Base-by-base conservation (phyloP, 2,797 vertebrate species). In the Crocodylus rhombifer region DNA sequence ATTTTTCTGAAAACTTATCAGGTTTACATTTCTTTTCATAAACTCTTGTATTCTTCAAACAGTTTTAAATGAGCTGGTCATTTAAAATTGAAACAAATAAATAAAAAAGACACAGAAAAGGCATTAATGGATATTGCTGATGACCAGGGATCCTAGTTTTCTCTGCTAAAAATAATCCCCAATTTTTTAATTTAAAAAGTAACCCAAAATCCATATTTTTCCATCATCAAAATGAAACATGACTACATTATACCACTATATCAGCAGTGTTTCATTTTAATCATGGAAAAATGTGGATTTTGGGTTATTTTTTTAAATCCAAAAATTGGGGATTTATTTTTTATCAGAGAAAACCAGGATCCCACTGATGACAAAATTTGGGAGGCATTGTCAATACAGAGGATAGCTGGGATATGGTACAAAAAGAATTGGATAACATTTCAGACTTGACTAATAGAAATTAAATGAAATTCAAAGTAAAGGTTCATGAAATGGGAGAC, bases 101-200 rank as follows among this genome's bases (percentile, higher is more conserved):
- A 30, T 28, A 10, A 4, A 0, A 2, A 4, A 69, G 67, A 7
- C 1, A 58, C 42, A 51, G 36, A 4, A 4, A 4, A 0, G 0
- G 0, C 0, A 62, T 36, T 69, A 33, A 69, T 51, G 42, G 42
- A 51, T 51, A 51, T 10, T 51, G 42, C 42, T 51, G 42, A 51
- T 51, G 42, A 51, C 10, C 42, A 51, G 42, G 42, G 42, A 51
- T 51, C 42, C 42, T 51, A 3, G 42, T 51, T 51, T 51, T 11
- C 42, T 51, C 42, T 51, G 42, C 42, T 51, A 51, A 10, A 51
- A 51, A 51, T 36, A 51, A 51, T 10, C 42, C 42, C 42, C 42
- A 51, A 10, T 11, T 51, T 51, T 51, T 51, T 9, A 9, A 51
- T 51, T 51, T 51, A 51, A 51, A 51, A 51, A 51, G 42, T 51